Percentiles rank a stretch among this genome's conserved stretches.
Conservation (phyloP, 2,888 invertebrate genomes). For the Hydrotaea cyrtoneurina region DNA sequence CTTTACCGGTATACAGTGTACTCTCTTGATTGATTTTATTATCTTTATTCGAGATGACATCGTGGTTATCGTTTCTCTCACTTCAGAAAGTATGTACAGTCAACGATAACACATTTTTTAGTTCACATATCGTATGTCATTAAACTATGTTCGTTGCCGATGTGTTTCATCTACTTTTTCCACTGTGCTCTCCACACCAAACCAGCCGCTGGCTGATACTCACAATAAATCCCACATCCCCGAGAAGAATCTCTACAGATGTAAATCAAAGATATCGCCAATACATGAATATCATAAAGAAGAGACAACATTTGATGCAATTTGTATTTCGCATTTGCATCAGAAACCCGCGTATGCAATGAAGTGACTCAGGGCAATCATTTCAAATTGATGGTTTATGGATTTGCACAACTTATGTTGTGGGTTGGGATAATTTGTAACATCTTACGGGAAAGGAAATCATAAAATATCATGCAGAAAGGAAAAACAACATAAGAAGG, state of each 20-base stretch:
- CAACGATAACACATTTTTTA: no score
- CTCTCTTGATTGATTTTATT: no score
- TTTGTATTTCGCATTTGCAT: constrained; percentile 4
- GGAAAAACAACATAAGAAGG: background rate
- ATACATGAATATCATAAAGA: background rate
- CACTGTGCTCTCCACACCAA: background rate
- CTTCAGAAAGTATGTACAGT: no score
- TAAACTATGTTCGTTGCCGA: no score
- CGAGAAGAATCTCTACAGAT: background rate
- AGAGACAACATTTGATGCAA: constrained; percentile 6
- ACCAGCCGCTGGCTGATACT: background rate
- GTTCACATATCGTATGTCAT: no score
- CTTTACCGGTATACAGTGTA: no score
- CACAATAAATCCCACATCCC: background rate
- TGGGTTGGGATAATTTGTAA: constrained; percentile 27
- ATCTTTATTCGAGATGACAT: no score
- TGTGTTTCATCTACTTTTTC: no score
- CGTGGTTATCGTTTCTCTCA: no score
- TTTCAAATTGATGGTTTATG: constrained; percentile 17
- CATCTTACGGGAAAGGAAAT: constrained; percentile 21
- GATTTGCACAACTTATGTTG: constrained; percentile 32
- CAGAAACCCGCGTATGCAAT: background rate
- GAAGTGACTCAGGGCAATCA: background rate
- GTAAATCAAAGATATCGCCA: background rate
- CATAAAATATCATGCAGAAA: background rate